These are phyloP conservation scores for Pollenia griseotomentosa DNA, from an alignment of 2,888 invertebrate genomes.

Conservation along the genomic window DNA sequence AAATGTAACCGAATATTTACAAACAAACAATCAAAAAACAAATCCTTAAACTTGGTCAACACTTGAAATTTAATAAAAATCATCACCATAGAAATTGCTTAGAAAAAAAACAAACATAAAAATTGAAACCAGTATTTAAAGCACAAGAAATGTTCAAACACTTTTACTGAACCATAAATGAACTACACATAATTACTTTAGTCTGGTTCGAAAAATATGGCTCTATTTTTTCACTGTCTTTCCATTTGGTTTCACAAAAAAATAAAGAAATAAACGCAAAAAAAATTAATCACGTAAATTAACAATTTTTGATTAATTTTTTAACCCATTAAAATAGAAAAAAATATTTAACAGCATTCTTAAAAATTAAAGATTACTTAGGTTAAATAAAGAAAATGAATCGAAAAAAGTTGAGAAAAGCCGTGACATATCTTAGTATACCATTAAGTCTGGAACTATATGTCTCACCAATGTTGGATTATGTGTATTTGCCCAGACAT, in stretches of 20 bases:
- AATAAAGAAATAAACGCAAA: background rate
- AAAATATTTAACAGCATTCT: background rate
- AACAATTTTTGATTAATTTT: constrained; percentile 12
- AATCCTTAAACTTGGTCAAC: constrained; percentile 49
- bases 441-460: no score
- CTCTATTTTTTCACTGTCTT: background rate
- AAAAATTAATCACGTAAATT: constrained; percentile 46
- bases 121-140: constrained; percentile 11
- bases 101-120: background rate
- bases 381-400: background rate
- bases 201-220: constrained; percentile 39
- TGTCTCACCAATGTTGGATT: no score
- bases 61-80: constrained; percentile 41
- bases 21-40: background rate
- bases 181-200: constrained; percentile 37
- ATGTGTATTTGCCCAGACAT: no score
- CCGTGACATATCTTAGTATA: no score
- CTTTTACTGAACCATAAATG: constrained; percentile 33
- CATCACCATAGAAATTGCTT: background rate
- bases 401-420: background rate
- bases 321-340: background rate
- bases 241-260: background rate
- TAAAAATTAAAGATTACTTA: background rate
- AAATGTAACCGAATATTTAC: constrained; percentile 13
- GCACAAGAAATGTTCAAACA: background rate